phyloP scores from a whole-genome alignment of 2,113 vertebrate genomes.

The Rhabdomys dilectus region DNA sequence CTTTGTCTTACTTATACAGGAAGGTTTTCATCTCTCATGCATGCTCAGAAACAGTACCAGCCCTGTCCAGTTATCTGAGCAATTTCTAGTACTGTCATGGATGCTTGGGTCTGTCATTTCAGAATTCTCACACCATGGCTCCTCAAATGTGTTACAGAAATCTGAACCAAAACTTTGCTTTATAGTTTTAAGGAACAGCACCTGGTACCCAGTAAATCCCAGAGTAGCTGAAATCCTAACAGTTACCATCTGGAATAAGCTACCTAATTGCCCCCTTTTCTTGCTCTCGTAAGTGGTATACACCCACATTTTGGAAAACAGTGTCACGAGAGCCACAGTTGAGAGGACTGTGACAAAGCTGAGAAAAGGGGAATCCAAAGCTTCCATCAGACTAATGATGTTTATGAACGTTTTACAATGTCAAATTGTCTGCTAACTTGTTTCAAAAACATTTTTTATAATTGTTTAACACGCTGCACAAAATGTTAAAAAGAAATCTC shows the following conservation, averaged over 20 bases:
- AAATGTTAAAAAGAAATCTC: neutral
- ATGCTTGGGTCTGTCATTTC: neutral
- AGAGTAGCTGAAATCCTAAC: neutral
- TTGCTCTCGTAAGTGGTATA: neutral
- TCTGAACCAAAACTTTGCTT: constrained; percentile 6
- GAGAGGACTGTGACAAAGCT: neutral
- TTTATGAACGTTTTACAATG: neutral
- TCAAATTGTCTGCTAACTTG: neutral
- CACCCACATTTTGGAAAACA: neutral
- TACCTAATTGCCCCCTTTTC: neutral
- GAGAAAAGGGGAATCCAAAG: neutral
- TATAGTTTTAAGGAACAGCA: neutral
- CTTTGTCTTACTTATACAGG: neutral
- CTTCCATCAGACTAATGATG: neutral
- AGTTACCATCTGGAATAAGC: neutral
- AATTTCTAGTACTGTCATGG: neutral
- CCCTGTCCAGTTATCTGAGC: neutral
- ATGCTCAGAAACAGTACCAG: neutral
- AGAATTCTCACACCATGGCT: neutral
- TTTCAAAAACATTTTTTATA: neutral
- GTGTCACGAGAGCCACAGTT: neutral
- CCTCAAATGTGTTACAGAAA: neutral
- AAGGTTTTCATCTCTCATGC: neutral
- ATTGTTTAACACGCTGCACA: neutral
- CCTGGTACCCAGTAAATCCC: neutral